phyloP scores from a whole-genome alignment of 2,888 invertebrate genomes.

The Trichopria drosophilae region DNA sequence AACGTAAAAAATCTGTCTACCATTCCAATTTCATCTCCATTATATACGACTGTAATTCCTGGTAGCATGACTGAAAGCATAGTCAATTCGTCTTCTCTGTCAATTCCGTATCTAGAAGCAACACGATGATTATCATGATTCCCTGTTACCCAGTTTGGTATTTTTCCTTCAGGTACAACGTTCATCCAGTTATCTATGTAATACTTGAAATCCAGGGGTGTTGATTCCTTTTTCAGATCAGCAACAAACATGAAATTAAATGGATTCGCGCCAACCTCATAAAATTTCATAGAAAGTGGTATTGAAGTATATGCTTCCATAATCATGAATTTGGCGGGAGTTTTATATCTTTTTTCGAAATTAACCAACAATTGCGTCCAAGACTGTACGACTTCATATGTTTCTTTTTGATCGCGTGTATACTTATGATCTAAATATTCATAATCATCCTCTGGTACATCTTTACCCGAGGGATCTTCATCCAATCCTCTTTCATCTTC shows the following conservation, averaged over 20 bases:
- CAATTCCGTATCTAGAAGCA: conserved; percentile 60
- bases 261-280: conserved; percentile 50
- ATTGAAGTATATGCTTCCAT: conserved; percentile 66
- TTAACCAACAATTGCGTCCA: conserved; percentile 65
- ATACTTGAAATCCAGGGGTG: conserved; percentile 61
- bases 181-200: conserved; percentile 64
- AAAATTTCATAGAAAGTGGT: conserved; percentile 61
- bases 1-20: conserved; percentile 65
- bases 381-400: conserved; percentile 56
- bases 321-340: conserved; percentile 61
- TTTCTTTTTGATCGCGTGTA: conserved; percentile 49
- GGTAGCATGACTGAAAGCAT: conserved; percentile 68
- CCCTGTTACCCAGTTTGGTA: conserved; percentile 71
- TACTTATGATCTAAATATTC: conserved; percentile 52
- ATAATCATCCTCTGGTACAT: conserved; percentile 42
- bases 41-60: conserved; percentile 70
- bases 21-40: conserved; percentile 86
- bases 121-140: conserved; percentile 62
- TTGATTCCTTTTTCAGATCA: conserved; percentile 55
- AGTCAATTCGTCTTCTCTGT: conserved; percentile 61
- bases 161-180: conserved; percentile 61
- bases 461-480: conserved; percentile 43
- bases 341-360: conserved; percentile 58
- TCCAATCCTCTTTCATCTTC: conserved; percentile 44
- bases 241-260: conserved; percentile 69